Evolutionary conservation across 2,888 invertebrate species (phyloP).

Genomic region (Eupsilia transversa): DNA sequence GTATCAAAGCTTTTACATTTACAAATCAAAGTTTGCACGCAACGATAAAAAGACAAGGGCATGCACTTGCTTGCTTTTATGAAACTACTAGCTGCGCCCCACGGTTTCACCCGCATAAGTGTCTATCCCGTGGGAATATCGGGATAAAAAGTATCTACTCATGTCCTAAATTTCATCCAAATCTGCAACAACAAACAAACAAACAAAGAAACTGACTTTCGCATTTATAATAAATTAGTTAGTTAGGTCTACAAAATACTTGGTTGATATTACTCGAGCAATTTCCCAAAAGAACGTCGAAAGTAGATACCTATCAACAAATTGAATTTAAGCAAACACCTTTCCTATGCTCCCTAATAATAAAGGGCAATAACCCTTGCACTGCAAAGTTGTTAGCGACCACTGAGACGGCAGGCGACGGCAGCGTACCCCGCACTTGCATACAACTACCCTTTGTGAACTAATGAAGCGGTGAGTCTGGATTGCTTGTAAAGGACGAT

Average conservation of each 20-base stretch:
- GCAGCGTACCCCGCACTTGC: constrained; percentile 47
- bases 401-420: constrained; percentile 28
- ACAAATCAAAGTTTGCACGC: constrained; percentile 24
- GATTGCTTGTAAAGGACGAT: constrained; percentile 56
- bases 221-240: no score
- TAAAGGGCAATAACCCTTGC: constrained; percentile 48
- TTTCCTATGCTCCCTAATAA: constrained; percentile 35
- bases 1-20: constrained; percentile 27
- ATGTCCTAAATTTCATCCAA: no score
- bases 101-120: no score
- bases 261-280: constrained; percentile 11
- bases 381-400: constrained; percentile 36
- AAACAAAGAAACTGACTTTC: no score
- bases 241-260: background rate
- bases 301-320: constrained; percentile 12
- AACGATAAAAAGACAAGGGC: constrained; percentile 23
- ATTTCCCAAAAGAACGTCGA: constrained; percentile 19
- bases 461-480: constrained; percentile 60
- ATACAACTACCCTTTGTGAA: constrained; percentile 54
- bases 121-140: no score
- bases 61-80: constrained; percentile 6
- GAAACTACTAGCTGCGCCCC: no score
- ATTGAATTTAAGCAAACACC: constrained; percentile 37
- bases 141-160: no score
- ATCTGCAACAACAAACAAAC: no score